Conservation (phyloP, 2,888 invertebrate genomes). For the Charanyca ferruginea region DNA sequence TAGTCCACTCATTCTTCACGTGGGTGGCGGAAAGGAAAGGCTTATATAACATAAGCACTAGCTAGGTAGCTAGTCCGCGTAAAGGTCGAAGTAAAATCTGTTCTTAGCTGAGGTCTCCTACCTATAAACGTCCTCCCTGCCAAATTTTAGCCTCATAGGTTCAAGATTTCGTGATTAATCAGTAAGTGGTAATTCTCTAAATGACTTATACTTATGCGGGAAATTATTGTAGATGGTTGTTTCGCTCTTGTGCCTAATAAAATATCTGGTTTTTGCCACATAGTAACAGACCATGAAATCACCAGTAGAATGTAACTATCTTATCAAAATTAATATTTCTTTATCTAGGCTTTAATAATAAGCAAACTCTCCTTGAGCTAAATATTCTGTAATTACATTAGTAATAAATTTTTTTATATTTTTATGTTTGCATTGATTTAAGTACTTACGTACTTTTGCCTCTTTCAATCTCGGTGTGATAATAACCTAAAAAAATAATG, state of each 20-base stretch:
- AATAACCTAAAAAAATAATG: constrained; percentile 40
- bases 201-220: too few species aligned
- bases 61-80: too few species aligned
- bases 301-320: constrained; percentile 6
- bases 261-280: neutral
- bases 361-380: constrained; percentile 59
- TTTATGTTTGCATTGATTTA: constrained; percentile 39
- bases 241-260: too few species aligned
- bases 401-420: constrained; percentile 34
- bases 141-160: too few species aligned
- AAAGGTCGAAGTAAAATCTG: too few species aligned
- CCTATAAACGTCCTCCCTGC: too few species aligned
- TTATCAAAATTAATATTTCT: constrained; percentile 40
- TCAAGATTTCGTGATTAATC: too few species aligned
- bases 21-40: constrained; percentile 5
- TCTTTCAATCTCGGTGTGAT: constrained; percentile 11
- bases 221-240: too few species aligned
- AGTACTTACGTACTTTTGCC: constrained; percentile 5
- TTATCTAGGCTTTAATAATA: constrained; percentile 48
- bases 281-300: constrained; percentile 10
- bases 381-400: constrained; percentile 40
- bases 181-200: too few species aligned
- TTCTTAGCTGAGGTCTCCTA: too few species aligned
- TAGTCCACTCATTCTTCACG: neutral
- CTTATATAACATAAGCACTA: neutral